Percentiles rank a stretch among this genome's conserved stretches.
phyloP scores from a whole-genome alignment of 1,140 invertebrate species.

The Drosophila micromelanica region DNA sequence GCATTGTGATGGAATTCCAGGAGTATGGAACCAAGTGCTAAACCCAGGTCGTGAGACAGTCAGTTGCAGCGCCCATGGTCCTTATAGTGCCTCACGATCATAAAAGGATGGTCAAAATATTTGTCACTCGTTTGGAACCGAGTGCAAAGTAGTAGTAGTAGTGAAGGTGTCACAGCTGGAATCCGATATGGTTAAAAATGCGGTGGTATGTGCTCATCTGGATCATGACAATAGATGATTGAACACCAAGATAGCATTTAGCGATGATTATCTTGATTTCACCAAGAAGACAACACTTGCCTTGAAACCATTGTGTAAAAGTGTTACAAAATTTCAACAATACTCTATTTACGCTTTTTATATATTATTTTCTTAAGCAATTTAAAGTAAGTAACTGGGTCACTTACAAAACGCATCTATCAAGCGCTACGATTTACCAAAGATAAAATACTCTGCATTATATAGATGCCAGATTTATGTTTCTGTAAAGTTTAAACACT shows the following conservation, averaged over 20 bases:
- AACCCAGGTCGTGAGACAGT: constrained; percentile 64
- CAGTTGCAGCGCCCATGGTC: constrained; percentile 38
- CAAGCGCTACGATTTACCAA: no score
- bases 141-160: constrained; percentile 2
- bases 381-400: no score
- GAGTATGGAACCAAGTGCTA: constrained; percentile 58
- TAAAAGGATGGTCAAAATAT: constrained; percentile 72
- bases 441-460: no score
- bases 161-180: constrained; percentile 51
- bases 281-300: constrained; percentile 11
- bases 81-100: constrained; percentile 64
- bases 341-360: no score
- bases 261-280: constrained; percentile 20
- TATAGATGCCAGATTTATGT: no score
- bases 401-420: no score
- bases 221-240: constrained; percentile 48
- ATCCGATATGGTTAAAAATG: constrained; percentile 52
- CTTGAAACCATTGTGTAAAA: background rate
- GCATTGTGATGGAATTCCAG: constrained; percentile 69
- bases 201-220: constrained; percentile 40
- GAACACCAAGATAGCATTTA: constrained; percentile 28
- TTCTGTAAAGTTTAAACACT: no score
- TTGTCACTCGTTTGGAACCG: constrained; percentile 38
- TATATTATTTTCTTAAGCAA: no score
- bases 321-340: background rate